A percentile compares a stretch with the other conserved stretches of the same genome.
These are phyloP conservation scores for Neoarius graeffei DNA, from an alignment of 2,113 vertebrate genomes.

Conservation along the genomic window DNA sequence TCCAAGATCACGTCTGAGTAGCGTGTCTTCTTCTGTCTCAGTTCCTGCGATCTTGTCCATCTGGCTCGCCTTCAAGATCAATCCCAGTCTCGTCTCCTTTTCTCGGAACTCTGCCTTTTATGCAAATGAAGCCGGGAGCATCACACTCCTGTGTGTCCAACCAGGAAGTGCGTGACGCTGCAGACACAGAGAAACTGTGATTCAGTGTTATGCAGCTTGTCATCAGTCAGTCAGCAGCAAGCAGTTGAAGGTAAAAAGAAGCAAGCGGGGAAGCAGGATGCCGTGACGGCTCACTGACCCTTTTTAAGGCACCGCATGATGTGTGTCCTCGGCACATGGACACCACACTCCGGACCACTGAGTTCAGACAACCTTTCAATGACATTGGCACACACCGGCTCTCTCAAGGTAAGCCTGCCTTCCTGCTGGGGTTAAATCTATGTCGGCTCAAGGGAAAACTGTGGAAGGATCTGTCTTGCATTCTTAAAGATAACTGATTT, in stretches of 20 bases:
- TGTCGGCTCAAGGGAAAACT: neutral
- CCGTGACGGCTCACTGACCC: conserved; percentile 29
- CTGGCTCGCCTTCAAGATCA: conserved; percentile 36
- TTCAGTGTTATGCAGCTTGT: conserved; percentile 30
- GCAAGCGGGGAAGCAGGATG: neutral
- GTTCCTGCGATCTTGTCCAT: neutral
- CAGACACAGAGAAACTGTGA: conserved; percentile 34
- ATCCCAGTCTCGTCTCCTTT: conserved; percentile 3
- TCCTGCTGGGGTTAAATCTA: conserved; percentile 9
- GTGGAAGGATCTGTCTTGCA: neutral
- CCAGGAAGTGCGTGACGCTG: conserved; percentile 58
- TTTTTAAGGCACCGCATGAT: neutral
- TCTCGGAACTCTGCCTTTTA: conserved; percentile 54
- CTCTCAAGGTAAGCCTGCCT: conserved; percentile 44
- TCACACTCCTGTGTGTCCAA: conserved; percentile 56
- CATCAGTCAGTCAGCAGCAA: conserved; percentile 24
- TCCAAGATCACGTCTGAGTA: neutral
- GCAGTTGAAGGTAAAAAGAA: conserved; percentile 12
- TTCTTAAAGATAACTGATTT: neutral
- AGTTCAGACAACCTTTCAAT: conserved; percentile 56
- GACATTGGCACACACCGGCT: conserved; percentile 52
- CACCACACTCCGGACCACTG: neutral
- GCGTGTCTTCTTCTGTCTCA: neutral
- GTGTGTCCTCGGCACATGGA: conserved; percentile 26
- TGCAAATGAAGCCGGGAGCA: conserved; percentile 56